A percentile compares a stretch with the other conserved stretches of the same genome.
Conservation (phyloP, 2,888 invertebrate genomes). For the Villa cingulata region DNA sequence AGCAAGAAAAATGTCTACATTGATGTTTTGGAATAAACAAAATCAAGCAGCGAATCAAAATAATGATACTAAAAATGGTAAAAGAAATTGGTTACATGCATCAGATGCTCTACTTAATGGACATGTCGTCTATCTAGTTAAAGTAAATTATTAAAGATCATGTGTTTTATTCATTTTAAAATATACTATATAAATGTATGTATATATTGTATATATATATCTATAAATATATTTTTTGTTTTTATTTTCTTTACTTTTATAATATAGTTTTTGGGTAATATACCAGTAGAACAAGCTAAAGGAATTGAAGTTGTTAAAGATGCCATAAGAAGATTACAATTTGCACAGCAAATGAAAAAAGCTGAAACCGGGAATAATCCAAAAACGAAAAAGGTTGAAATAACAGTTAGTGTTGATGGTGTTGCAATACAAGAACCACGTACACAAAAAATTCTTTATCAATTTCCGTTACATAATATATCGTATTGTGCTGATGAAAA, state of each 20-base stretch:
- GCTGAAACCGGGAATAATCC: slow-evolving; percentile 67
- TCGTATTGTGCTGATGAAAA: slow-evolving; percentile 99
- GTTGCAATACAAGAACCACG: slow-evolving; percentile 76
- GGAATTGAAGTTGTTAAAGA: slow-evolving; percentile 97
- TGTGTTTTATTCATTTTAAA: too few species aligned
- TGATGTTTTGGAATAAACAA: slow-evolving; percentile 50
- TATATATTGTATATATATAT: too few species aligned
- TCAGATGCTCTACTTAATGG: slow-evolving; percentile 88
- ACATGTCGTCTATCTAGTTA: slow-evolving; percentile 93
- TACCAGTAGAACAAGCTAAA: slow-evolving; percentile 90
- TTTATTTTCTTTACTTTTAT: background rate
- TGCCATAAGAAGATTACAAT: slow-evolving; percentile 89
- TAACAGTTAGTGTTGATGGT: slow-evolving; percentile 95
- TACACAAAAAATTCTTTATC: slow-evolving; percentile 72
- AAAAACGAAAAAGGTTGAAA: slow-evolving; percentile 81
- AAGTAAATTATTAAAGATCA: slow-evolving; percentile 64
- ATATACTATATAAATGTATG: too few species aligned
- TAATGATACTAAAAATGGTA: slow-evolving; percentile 30
- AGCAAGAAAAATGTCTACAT: slow-evolving; percentile 40
- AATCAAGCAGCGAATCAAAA: slow-evolving; percentile 37
- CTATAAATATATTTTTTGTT: slow-evolving; percentile 4
- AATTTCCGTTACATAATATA: slow-evolving; percentile 93
- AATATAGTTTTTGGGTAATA: slow-evolving; percentile 80
- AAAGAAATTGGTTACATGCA: slow-evolving; percentile 81
- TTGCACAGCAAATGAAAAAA: slow-evolving; percentile 82